A percentile compares a stretch with the other conserved stretches of the same genome.
Evolutionary conservation across 1,140 invertebrate genomes (phyloP).

Genomic region (Drosophila suzukii): DNA sequence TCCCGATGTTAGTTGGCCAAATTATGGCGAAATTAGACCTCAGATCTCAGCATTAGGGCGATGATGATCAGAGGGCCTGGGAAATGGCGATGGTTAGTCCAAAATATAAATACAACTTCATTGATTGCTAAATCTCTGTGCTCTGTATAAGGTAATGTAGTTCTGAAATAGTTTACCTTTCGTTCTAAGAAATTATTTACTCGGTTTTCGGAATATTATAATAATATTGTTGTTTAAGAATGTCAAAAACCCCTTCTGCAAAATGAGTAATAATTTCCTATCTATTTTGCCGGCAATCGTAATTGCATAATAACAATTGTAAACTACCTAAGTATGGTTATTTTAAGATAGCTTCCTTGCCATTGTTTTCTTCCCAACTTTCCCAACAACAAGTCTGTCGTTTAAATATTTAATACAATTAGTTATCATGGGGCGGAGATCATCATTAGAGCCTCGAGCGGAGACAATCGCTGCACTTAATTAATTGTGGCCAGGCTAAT

Average conservation of each 20-base stretch:
- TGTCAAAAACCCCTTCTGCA: too few species aligned
- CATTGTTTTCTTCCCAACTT: neutral
- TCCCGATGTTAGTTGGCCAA: slow-evolving; percentile 16
- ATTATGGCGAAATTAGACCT: slow-evolving; percentile 31
- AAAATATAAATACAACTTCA: too few species aligned
- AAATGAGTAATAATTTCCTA: too few species aligned
- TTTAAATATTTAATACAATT: slow-evolving; percentile 23
- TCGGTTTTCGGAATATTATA: too few species aligned
- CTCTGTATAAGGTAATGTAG: too few species aligned
- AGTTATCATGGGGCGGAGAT: slow-evolving; percentile 15
- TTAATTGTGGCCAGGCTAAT: slow-evolving; percentile 60
- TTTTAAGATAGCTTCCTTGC: neutral
- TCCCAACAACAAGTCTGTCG: neutral
- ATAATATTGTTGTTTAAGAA: too few species aligned
- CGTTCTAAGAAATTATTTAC: too few species aligned
- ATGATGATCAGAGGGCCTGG: slow-evolving; percentile 13
- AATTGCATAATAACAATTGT: slow-evolving; percentile 3
- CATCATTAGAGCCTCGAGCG: slow-evolving; percentile 24
- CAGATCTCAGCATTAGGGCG: neutral
- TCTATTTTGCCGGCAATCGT: neutral
- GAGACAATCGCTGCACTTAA: slow-evolving; percentile 30
- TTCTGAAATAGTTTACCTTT: too few species aligned
- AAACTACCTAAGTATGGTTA: neutral
- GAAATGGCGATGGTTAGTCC: neutral
- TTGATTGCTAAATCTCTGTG: too few species aligned